Evolutionary conservation across 2,888 invertebrate genomes (phyloP).

Genomic region (Drosophila gaucha): DNA sequence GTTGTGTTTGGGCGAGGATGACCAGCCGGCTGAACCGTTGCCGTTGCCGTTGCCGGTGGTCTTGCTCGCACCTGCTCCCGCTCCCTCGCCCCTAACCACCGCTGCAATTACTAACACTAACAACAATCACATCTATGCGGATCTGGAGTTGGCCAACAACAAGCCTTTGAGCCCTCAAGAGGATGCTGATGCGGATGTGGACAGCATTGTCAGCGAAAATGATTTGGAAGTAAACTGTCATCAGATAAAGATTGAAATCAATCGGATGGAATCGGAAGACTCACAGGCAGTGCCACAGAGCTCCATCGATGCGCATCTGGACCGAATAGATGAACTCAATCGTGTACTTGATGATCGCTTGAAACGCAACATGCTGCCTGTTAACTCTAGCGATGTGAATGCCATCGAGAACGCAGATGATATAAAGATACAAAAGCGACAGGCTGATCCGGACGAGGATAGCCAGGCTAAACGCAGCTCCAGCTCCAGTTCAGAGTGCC

Average conservation of each 20-base stretch:
- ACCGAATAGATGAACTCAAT: slow-evolving; percentile 84
- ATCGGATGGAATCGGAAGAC: slow-evolving; percentile 46
- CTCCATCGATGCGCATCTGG: slow-evolving; percentile 83
- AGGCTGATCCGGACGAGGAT: slow-evolving; percentile 28
- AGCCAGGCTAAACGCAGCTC: slow-evolving; percentile 75
- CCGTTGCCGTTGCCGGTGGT: slow-evolving; percentile 9
- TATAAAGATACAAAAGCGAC: slow-evolving; percentile 33
- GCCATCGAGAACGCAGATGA: slow-evolving; percentile 73
- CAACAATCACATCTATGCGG: slow-evolving; percentile 83
- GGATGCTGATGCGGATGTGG: slow-evolving; percentile 19
- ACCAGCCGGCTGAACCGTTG: slow-evolving; percentile 34
- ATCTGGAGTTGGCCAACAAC: slow-evolving; percentile 74
- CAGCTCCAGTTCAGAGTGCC: slow-evolving; percentile 81
- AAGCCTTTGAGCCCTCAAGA: neutral
- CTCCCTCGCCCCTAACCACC: slow-evolving; percentile 34
- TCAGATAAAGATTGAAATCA: slow-evolving; percentile 77
- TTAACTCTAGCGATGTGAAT: slow-evolving; percentile 69
- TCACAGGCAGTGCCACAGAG: slow-evolving; percentile 54
- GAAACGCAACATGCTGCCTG: slow-evolving; percentile 72
- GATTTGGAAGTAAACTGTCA: slow-evolving; percentile 43
- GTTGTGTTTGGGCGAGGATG: slow-evolving; percentile 81
- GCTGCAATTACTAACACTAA: slow-evolving; percentile 67
- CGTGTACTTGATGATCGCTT: slow-evolving; percentile 82
- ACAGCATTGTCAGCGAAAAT: slow-evolving; percentile 55
- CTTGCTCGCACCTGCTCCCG: slow-evolving; percentile 10